A percentile compares a stretch with the other conserved stretches of the same genome.
Conservation (phyloP, 1,140 invertebrate genomes). For the Diploscapter pachys region DNA sequence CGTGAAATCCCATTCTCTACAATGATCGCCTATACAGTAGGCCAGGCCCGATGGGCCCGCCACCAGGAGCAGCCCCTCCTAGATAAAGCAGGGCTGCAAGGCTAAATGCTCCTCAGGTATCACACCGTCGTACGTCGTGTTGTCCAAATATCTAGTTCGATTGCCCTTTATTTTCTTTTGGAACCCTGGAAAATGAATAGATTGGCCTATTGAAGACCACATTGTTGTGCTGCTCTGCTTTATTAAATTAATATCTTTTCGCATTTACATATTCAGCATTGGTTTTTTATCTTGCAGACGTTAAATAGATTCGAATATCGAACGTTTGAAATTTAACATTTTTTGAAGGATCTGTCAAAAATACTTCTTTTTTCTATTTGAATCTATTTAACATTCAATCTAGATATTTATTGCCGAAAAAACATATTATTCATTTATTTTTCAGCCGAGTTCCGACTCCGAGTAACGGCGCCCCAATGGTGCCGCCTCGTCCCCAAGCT, state of each 20-base stretch:
- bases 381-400: no score
- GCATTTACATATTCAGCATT: background rate
- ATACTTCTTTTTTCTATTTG: background rate
- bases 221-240: background rate
- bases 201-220: background rate
- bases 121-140: no score
- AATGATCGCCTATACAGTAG: constrained; percentile 33
- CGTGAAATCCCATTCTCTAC: background rate
- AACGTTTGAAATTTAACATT: background rate
- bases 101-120: background rate
- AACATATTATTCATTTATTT: background rate
- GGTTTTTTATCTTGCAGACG: background rate
- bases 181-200: background rate
- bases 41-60: constrained; percentile 67
- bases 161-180: no score
- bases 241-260: background rate
- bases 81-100: constrained; percentile 14
- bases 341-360: background rate
- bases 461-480: constrained; percentile 23
- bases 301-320: background rate
- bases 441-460: constrained; percentile 32
- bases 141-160: no score
- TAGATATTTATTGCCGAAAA: no score
- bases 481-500: constrained; percentile 16
- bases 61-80: constrained; percentile 46